Evolutionary conservation across 2,113 vertebrate species (phyloP).

Genomic region (Antidorcas marsupialis): DNA sequence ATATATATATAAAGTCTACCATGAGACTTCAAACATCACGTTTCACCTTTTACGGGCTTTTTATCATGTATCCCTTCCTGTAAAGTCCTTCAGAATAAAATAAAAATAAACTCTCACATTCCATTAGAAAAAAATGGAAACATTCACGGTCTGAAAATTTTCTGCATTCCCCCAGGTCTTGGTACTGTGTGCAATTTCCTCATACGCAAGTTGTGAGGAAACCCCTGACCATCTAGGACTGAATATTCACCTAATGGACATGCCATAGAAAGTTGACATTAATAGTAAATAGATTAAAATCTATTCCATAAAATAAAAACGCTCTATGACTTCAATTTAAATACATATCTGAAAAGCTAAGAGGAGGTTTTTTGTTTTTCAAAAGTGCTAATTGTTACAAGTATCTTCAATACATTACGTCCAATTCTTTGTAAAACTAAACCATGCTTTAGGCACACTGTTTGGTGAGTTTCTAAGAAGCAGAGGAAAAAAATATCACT

Average conservation of each 20-base stretch:
- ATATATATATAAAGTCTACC: conserved; percentile 74
- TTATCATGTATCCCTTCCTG: conserved; percentile 70
- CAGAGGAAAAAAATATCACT: conserved; percentile 79
- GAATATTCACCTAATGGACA: conserved; percentile 73
- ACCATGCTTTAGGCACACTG: conserved; percentile 74
- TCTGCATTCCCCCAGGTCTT: conserved; percentile 71
- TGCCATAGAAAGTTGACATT: conserved; percentile 76
- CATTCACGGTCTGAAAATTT: conserved; percentile 76
- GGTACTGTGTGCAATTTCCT: conserved; percentile 79
- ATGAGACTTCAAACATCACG: conserved; percentile 68
- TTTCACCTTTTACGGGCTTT: conserved; percentile 60
- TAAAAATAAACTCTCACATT: conserved; percentile 79
- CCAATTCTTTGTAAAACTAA: conserved; percentile 66
- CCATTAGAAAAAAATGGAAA: conserved; percentile 77
- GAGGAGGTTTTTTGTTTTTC: conserved; percentile 75
- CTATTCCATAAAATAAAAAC: conserved; percentile 83
- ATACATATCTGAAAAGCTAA: conserved; percentile 82
- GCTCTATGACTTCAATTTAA: conserved; percentile 81
- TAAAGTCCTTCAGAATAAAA: conserved; percentile 78
- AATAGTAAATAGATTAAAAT: conserved; percentile 83
- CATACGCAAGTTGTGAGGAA: conserved; percentile 67
- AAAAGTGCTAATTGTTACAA: conserved; percentile 85
- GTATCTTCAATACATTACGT: conserved; percentile 69
- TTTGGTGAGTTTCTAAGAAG: conserved; percentile 65
- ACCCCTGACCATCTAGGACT: conserved; percentile 70